Evolutionary conservation across 2,113 vertebrate species (phyloP).

Genomic region (Pungitius pungitius): DNA sequence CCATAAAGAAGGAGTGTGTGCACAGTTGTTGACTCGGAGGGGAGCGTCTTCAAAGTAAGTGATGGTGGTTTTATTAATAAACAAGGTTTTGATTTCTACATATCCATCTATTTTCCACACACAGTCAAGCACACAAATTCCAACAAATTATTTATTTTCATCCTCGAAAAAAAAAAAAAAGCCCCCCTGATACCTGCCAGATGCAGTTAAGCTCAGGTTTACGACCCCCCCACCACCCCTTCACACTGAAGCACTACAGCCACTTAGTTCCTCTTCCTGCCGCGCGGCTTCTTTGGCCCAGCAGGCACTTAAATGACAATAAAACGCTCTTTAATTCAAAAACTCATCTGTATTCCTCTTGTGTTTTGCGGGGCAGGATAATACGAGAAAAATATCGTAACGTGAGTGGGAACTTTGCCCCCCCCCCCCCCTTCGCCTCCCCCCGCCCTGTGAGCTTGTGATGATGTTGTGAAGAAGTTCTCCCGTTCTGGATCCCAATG

Average conservation of each 20-base stretch:
- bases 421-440: neutral
- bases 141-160: neutral
- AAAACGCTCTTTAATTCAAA: conserved; percentile 19
- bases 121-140: neutral
- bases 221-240: neutral
- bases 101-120: neutral
- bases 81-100: neutral
- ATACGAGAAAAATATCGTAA: neutral
- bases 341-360: conserved; percentile 7
- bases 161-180: neutral
- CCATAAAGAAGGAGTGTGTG: conserved; percentile 4
- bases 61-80: neutral
- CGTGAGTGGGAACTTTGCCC: neutral
- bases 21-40: neutral
- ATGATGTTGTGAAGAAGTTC: neutral
- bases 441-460: neutral
- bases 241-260: conserved; percentile 3
- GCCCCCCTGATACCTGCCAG: neutral
- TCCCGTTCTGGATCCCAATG: neutral
- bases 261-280: conserved; percentile 9
- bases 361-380: conserved; percentile 4
- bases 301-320: conserved; percentile 9
- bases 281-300: conserved; percentile 1
- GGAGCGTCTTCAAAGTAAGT: neutral
- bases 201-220: conserved; percentile 12